Conservation (phyloP, 2,888 invertebrate genomes). For the Ectropis crepuscularia region DNA sequence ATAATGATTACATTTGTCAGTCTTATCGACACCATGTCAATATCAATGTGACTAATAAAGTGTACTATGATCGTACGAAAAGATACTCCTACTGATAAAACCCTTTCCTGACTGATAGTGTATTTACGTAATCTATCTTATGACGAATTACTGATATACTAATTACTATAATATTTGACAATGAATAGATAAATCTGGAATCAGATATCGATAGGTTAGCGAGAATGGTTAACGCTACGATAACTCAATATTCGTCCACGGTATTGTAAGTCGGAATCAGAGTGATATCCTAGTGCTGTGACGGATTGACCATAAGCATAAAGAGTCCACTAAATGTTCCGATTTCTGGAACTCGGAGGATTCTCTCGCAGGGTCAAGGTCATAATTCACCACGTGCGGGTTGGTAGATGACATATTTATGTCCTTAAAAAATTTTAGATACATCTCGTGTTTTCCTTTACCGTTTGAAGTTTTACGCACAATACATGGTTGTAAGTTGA, state of each 20-base stretch:
- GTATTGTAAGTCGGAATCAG: background rate
- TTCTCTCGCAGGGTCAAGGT: too few relatives aligned
- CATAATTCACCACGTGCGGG: too few relatives aligned
- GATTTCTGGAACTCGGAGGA: too few relatives aligned
- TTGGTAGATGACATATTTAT: too few relatives aligned
- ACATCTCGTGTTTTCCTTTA: too few relatives aligned
- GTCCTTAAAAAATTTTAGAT: too few relatives aligned
- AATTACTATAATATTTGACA: constrained; percentile 3
- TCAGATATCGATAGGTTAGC: background rate
- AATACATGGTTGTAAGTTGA: too few relatives aligned
- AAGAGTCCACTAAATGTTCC: too few relatives aligned
- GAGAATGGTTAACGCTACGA: background rate
- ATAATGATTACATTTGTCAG: background rate
- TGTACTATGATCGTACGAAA: background rate
- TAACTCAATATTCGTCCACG: background rate
- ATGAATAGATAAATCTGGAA: background rate
- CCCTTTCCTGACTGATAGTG: background rate
- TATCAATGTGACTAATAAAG: constrained; percentile 5
- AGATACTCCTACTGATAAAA: background rate
- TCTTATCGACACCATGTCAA: constrained; percentile 2
- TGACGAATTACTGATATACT: background rate
- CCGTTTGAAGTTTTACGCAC: too few relatives aligned
- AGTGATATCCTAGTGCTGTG: too few relatives aligned
- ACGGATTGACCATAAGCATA: too few relatives aligned
- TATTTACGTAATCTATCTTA: background rate